phyloP scores from a whole-genome alignment of 2,888 invertebrate genomes.

The Marasmarcha lunaedactyla region DNA sequence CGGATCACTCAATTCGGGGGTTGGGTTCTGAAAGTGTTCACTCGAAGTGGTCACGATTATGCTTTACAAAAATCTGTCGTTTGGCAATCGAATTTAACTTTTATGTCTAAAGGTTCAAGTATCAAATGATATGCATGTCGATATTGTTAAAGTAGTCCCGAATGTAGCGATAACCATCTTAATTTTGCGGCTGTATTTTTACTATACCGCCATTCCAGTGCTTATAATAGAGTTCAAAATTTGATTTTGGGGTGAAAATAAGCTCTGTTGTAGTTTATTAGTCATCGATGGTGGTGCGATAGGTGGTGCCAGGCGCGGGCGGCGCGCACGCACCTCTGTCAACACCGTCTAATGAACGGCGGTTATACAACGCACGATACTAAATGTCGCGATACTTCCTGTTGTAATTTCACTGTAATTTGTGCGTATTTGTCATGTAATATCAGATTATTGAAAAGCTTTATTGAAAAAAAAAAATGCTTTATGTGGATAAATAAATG shows the following conservation, averaged over 20 bases:
- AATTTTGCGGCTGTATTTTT: constrained; percentile 12
- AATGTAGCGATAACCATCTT: constrained; percentile 32
- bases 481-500: no score
- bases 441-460: constrained; percentile 40
- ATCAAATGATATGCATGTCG: no score
- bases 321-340: constrained; percentile 66
- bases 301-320: constrained; percentile 59
- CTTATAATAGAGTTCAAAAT: no score
- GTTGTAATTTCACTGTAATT: constrained; percentile 61
- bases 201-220: no score
- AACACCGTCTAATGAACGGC: constrained; percentile 69
- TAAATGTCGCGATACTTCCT: constrained; percentile 60
- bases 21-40: constrained; percentile 50
- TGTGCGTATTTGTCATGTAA: constrained; percentile 67
- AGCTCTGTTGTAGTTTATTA: constrained; percentile 47
- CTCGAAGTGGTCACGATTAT: constrained; percentile 64
- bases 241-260: constrained; percentile 17
- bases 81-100: constrained; percentile 22
- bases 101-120: constrained; percentile 13
- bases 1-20: constrained; percentile 64
- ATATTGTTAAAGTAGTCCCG: constrained; percentile 21
- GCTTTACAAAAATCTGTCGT: constrained; percentile 19
- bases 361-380: constrained; percentile 65
- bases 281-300: constrained; percentile 69
- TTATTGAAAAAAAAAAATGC: no score